Conservation (phyloP, 2,888 invertebrate genomes). For the Coelinius sp. region DNA sequence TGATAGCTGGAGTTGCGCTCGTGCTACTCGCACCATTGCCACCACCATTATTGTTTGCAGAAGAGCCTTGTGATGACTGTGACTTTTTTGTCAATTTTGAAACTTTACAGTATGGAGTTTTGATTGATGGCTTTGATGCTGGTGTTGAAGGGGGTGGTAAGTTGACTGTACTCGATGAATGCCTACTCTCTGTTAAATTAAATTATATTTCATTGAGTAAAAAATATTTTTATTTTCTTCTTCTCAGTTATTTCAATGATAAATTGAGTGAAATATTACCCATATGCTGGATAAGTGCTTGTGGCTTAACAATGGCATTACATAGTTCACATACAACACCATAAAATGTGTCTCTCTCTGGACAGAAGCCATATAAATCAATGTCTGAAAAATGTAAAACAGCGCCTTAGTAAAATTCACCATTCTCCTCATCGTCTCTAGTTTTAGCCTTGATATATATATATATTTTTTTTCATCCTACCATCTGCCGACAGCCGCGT, state of each 20-base stretch:
- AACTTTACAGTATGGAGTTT: slow-evolving; percentile 67
- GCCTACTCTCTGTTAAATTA: slow-evolving; percentile 62
- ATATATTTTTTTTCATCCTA: slow-evolving; percentile 47
- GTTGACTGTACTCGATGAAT: slow-evolving; percentile 64
- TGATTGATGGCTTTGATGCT: slow-evolving; percentile 59
- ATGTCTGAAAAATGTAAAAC: slow-evolving; percentile 74
- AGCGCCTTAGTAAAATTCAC: too few species aligned
- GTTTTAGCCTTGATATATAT: slow-evolving; percentile 17
- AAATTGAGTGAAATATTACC: slow-evolving; percentile 54
- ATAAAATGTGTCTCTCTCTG: slow-evolving; percentile 82
- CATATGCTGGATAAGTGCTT: slow-evolving; percentile 83
- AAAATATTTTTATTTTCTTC: neutral
- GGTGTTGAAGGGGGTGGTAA: slow-evolving; percentile 65
- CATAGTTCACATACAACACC: slow-evolving; percentile 86
- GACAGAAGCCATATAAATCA: slow-evolving; percentile 84
- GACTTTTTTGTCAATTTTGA: slow-evolving; percentile 61
- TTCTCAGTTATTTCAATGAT: neutral
- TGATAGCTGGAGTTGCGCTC: slow-evolving; percentile 8
- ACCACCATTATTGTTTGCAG: slow-evolving; percentile 25
- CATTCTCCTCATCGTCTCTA: neutral
- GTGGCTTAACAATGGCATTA: slow-evolving; percentile 83
- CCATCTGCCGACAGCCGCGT: slow-evolving; percentile 67
- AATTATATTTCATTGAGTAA: neutral
- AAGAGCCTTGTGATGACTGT: slow-evolving; percentile 36
- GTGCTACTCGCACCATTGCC: slow-evolving; percentile 33